A percentile compares a stretch with the other conserved stretches of the same genome.
Conservation (phyloP, 2,888 invertebrate genomes). For the Tigriopus californicus region DNA sequence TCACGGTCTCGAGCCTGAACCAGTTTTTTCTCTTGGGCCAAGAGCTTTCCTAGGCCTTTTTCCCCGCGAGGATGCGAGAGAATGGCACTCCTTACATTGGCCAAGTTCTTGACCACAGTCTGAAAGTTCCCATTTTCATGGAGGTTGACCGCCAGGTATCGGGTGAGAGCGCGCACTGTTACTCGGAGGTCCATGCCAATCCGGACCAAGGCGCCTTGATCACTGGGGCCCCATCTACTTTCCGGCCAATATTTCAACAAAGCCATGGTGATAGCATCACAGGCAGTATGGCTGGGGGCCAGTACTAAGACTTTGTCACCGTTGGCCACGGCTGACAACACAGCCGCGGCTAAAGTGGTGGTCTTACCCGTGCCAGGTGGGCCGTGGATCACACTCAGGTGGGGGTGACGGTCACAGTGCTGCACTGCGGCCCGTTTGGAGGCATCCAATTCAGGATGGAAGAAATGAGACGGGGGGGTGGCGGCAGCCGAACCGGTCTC, state of each 20-base stretch:
- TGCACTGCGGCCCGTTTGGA: too few relatives aligned
- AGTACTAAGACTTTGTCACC: conserved; percentile 24
- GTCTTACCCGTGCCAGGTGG: conserved; percentile 38
- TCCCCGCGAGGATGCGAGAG: not conserved
- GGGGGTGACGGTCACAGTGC: not conserved
- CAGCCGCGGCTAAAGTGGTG: conserved; percentile 35
- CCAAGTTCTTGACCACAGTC: not conserved
- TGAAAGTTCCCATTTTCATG: not conserved
- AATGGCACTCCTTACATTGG: not conserved
- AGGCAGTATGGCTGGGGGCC: conserved; percentile 9
- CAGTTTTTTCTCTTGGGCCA: not conserved
- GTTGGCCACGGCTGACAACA: conserved; percentile 29
- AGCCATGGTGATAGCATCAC: conserved; percentile 11
- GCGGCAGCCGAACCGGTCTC: too few relatives aligned
- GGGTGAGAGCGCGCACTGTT: not conserved
- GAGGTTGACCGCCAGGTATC: not conserved
- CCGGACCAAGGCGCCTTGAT: not conserved
- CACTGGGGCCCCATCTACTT: not conserved
- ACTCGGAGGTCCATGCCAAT: not conserved
- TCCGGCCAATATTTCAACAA: not conserved
- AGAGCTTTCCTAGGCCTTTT: not conserved
- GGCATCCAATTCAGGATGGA: too few relatives aligned
- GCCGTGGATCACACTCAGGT: conserved; percentile 34
- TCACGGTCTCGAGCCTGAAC: conserved; percentile 13
- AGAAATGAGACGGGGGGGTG: too few relatives aligned